Conservation (phyloP, 2,888 invertebrate species). For the Perdita meconis region DNA sequence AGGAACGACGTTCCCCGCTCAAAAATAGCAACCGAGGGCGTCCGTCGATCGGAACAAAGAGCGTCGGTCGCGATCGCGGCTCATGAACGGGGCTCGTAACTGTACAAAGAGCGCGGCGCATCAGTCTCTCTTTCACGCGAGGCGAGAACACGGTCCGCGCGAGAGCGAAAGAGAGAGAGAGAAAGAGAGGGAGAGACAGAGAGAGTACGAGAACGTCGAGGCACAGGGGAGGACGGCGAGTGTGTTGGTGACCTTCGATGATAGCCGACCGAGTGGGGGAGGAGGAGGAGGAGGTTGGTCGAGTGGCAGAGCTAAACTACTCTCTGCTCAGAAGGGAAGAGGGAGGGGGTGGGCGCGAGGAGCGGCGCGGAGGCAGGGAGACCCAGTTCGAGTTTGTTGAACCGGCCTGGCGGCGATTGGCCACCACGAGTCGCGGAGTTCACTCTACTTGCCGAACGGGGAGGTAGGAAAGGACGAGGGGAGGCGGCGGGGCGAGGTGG, state of each 20-base stretch:
- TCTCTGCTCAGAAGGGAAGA: slow-evolving; percentile 8
- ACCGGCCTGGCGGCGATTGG: slow-evolving; percentile 81
- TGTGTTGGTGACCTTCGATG: slow-evolving; percentile 83
- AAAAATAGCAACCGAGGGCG: slow-evolving; percentile 38
- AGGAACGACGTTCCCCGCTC: background rate
- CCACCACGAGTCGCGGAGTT: slow-evolving; percentile 78
- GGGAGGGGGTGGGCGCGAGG: slow-evolving; percentile 40
- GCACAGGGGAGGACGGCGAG: too few relatives aligned
- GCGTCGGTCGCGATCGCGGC: slow-evolving; percentile 34
- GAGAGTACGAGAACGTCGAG: too few relatives aligned
- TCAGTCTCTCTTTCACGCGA: slow-evolving; percentile 46
- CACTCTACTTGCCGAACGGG: slow-evolving; percentile 69
- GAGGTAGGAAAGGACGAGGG: slow-evolving; percentile 53
- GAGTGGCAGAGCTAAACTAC: slow-evolving; percentile 64
- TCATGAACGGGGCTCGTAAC: slow-evolving; percentile 47
- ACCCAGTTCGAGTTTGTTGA: slow-evolving; percentile 84
- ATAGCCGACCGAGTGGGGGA: too few relatives aligned
- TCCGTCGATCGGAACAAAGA: slow-evolving; percentile 29
- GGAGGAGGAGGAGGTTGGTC: slow-evolving; percentile 65
- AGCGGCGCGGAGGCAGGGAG: slow-evolving; percentile 67
- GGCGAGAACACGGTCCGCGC: slow-evolving; percentile 17
- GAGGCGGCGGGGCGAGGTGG: slow-evolving; percentile 59
- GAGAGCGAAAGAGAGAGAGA: slow-evolving; percentile 37
- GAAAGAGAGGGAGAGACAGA: slow-evolving; percentile 46
- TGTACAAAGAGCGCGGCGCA: slow-evolving; percentile 43